Evolutionary conservation across 2,888 invertebrate species (phyloP), one percentile per base, ranked within the genome.

Genomic region (Leptinotarsa juncta): DNA sequence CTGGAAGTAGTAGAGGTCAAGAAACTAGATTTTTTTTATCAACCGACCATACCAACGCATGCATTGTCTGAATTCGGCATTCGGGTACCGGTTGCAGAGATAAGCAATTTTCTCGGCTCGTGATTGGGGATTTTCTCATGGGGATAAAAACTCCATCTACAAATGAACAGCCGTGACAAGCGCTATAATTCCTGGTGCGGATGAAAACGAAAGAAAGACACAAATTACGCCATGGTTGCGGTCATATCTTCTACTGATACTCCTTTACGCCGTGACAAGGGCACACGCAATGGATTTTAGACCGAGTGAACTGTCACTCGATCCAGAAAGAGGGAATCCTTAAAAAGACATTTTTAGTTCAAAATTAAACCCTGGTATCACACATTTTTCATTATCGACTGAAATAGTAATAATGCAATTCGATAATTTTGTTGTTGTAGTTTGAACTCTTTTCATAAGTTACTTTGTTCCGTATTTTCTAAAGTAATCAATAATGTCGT

Each of bases 101-200:
- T 90, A 90, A 90, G 91, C 91, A 91, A 91, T 91, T 91, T 91
- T 91, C 91, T 91, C 90, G 90, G 90, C 90, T 91, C 90, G 91
- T 91, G 91, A 91, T 91, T 91, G 91, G 91, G 91, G 90, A 89
- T 90, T 89, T 89, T 88, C 90, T 90, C 90, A 85, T 83, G 91
- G 91, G 91, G 89, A 90, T 90, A 90, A 91, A 91, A 91, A 91
- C 91, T 91, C 91, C 91, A 91, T 91, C 91, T 91, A 91, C 91
- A 91, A 91, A 91, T 91, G 91, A 91, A 91, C 91, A 91, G 90
- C 90, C 91, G 91, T 91, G 91, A 91, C 91, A 91, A 91, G 91
- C 90, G 91, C 91, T 90, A 91, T 91, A 91, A 91, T 91, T 91
- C 90, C 90, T 79, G 77, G 88, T 86, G 85, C 85, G 87, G 86